A percentile compares a stretch with the other conserved stretches of the same genome.
These are phyloP conservation scores for Romanogobio albipinnatus DNA, from an alignment of 2,113 vertebrate species.

Conservation along the genomic window DNA sequence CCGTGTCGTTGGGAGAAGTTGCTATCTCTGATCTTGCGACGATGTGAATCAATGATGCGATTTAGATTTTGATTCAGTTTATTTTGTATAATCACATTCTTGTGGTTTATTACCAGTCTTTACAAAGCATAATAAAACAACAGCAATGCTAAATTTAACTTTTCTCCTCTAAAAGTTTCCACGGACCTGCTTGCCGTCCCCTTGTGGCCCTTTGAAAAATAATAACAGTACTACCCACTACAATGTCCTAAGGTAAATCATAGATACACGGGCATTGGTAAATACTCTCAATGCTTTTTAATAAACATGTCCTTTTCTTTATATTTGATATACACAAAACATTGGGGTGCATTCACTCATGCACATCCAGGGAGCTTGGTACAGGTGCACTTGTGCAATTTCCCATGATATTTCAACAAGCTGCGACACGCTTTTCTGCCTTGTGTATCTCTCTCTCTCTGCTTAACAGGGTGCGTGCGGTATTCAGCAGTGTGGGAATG, in stretches of 20 bases:
- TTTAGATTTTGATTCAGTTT: too few species aligned
- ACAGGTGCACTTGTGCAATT: slow-evolving; percentile 20
- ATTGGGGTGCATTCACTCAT: background rate
- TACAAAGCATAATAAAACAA: background rate
- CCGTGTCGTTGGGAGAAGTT: too few species aligned
- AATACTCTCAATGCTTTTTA: background rate
- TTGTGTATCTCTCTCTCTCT: slow-evolving; percentile 31
- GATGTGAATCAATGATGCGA: too few species aligned
- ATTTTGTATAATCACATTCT: too few species aligned
- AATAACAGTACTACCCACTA: background rate
- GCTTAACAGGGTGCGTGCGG: background rate
- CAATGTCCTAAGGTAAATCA: background rate
- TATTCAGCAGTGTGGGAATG: slow-evolving; percentile 37
- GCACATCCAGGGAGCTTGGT: slow-evolving; percentile 8
- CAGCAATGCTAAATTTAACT: background rate
- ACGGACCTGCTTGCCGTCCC: background rate
- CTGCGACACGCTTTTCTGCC: slow-evolving; percentile 21
- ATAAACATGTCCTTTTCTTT: background rate
- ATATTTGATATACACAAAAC: background rate
- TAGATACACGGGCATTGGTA: too few species aligned
- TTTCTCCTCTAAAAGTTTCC: background rate
- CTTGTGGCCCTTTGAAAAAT: background rate
- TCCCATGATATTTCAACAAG: slow-evolving; percentile 43
- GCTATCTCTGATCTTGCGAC: too few species aligned
- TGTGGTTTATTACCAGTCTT: background rate